Evolutionary conservation across 2,888 invertebrate species (phyloP).

Genomic region (Cyclophora albipunctata): DNA sequence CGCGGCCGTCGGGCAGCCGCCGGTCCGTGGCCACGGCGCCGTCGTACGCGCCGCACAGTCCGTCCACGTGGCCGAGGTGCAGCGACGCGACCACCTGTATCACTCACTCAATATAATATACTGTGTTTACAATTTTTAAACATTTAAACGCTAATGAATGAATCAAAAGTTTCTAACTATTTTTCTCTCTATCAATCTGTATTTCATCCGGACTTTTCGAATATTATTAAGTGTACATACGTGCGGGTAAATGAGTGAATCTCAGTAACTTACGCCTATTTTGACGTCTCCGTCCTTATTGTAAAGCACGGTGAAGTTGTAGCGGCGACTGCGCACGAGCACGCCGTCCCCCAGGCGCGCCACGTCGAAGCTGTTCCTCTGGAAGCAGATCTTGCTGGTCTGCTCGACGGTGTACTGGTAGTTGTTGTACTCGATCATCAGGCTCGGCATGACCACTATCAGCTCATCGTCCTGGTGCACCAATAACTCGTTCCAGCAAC

Average conservation of each 20-base stretch:
- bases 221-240: too few relatives aligned
- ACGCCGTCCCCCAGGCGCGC: constrained; percentile 81
- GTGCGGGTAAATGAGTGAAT: too few relatives aligned
- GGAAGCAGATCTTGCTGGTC: constrained; percentile 76
- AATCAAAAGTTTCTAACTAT: too few relatives aligned
- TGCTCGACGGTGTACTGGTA: constrained; percentile 77
- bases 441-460: constrained; percentile 76
- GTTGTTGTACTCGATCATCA: constrained; percentile 81
- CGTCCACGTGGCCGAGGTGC: constrained; percentile 79
- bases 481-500: constrained; percentile 78
- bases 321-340: constrained; percentile 79
- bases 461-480: constrained; percentile 77
- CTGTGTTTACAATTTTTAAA: too few relatives aligned
- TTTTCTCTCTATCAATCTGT: too few relatives aligned
- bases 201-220: too few relatives aligned
- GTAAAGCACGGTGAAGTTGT: constrained; percentile 84
- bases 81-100: constrained; percentile 65
- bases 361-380: constrained; percentile 79
- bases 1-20: constrained; percentile 79
- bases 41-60: constrained; percentile 87
- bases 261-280: constrained; percentile 74
- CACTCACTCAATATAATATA: too few relatives aligned
- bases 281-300: constrained; percentile 80
- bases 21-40: constrained; percentile 80
- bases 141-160: too few relatives aligned